phyloP scores from a whole-genome alignment of 2,113 vertebrate species.

The Mustelus asterias region DNA sequence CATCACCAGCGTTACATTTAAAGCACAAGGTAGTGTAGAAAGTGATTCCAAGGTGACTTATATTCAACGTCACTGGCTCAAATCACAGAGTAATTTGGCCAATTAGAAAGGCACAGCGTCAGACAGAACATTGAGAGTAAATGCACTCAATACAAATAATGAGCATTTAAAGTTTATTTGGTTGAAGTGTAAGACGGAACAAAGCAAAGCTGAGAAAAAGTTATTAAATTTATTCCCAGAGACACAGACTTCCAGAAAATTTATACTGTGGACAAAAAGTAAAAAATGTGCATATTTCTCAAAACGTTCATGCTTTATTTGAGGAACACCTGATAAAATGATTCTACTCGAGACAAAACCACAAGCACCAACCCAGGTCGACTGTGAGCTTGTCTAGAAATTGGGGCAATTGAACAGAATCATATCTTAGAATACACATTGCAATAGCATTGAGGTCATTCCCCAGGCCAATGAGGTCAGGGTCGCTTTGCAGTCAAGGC shows the following conservation, averaged over 20 bases:
- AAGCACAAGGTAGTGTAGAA: not conserved
- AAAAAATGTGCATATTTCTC: not conserved
- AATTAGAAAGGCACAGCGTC: not conserved
- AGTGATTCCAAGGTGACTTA: not conserved
- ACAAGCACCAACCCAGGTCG: too few species aligned
- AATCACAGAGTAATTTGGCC: not conserved
- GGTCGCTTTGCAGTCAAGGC: not conserved
- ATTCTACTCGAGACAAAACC: not conserved
- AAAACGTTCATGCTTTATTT: not conserved
- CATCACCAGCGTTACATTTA: not conserved
- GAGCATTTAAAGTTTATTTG: not conserved
- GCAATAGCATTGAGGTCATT: not conserved
- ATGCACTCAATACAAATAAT: not conserved
- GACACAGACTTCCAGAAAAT: not conserved
- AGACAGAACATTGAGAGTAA: not conserved
- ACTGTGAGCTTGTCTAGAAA: not conserved
- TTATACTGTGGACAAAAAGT: not conserved
- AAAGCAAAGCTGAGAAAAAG: not conserved
- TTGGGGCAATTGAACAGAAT: not conserved
- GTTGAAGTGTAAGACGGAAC: not conserved
- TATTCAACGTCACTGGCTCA: not conserved
- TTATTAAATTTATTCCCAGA: not conserved
- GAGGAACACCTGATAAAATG: not conserved
- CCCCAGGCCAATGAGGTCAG: too few species aligned
- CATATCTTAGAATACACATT: not conserved